Evolutionary conservation across 1,140 invertebrate species (phyloP), one percentile per base, ranked within the genome.

Genomic region (Listronotus bonariensis): DNA sequence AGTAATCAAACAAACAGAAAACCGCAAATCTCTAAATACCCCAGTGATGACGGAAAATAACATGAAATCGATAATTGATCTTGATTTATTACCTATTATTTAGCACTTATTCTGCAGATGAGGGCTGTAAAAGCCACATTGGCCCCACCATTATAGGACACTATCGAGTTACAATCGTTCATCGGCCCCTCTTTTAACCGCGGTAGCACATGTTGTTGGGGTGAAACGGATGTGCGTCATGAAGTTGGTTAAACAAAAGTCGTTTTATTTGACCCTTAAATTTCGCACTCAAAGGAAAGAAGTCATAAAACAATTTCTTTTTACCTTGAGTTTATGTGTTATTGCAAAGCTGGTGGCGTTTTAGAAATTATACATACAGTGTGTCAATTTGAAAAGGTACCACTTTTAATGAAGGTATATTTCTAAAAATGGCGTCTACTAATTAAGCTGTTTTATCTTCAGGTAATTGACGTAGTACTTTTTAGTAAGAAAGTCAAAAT

Each of bases 31-130:
- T 48, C 56, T 40, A 45, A 63, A 54, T 32, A 40, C 42, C 43
- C n/a, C 38, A 15, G 11, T 64, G 61, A 64, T 64, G 48, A 48
- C 45, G 12, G 42, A 52, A 17, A 18, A 20, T 40, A 54, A 63
- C 48, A 17, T 17, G 49, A 38, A 55, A 36, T 64, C 61, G 53
- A 64, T 64, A 64, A 42, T 20, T 53, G 42, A 64, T 55, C 61
- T 48, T 64, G 61, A 64, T 64, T 64, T 64, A 64, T 64, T 48
- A 56, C 52, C 43, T 52, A 55, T 55, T 56, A 64, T 64, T 64
- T 57, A 56, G 14, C 53, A 40, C 43, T 57, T 15, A 49, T 56
- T 56, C 53, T 38, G 49, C 26, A 32, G 36, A 55, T 64, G 53
- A 56, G 61, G 43, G 61, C 49, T 52, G 59, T 42, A 55, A 64